phyloP scores from a whole-genome alignment of 2,888 invertebrate species.

The Augiades crinisus region DNA sequence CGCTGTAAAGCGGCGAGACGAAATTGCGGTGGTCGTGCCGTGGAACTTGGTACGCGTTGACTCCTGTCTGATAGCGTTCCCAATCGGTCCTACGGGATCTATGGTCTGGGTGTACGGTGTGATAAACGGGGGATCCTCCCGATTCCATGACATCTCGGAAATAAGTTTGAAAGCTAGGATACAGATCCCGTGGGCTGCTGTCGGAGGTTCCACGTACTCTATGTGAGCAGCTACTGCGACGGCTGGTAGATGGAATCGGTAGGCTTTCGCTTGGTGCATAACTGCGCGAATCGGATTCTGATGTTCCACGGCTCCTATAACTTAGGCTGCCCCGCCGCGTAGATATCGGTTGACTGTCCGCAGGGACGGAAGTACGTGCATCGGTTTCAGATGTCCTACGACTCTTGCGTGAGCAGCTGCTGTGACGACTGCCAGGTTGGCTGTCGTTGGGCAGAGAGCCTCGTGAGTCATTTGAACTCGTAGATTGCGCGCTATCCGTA shows the following conservation, averaged over 20 bases:
- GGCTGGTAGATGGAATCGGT: slow-evolving; percentile 50
- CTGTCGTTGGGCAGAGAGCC: slow-evolving; percentile 42
- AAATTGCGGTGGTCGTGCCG: slow-evolving; percentile 69
- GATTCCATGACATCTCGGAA: slow-evolving; percentile 66
- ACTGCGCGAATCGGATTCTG: slow-evolving; percentile 7
- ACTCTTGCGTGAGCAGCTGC: slow-evolving; percentile 10
- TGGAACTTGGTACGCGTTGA: slow-evolving; percentile 54
- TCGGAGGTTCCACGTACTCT: slow-evolving; percentile 16
- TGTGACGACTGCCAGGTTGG: slow-evolving; percentile 23
- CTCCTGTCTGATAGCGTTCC: slow-evolving; percentile 54
- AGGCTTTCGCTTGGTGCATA: slow-evolving; percentile 27
- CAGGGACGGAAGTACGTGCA: slow-evolving; percentile 41
- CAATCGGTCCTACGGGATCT: slow-evolving; percentile 50
- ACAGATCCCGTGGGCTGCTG: slow-evolving; percentile 65
- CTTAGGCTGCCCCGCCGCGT: slow-evolving; percentile 48
- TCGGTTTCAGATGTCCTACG: slow-evolving; percentile 34
- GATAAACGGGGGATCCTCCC: slow-evolving; percentile 39
- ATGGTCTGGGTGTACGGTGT: slow-evolving; percentile 49
- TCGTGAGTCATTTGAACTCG: slow-evolving; percentile 51
- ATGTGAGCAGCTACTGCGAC: slow-evolving; percentile 56
- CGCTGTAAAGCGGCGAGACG: slow-evolving; percentile 66
- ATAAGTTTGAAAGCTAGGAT: slow-evolving; percentile 70
- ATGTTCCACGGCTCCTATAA: slow-evolving; percentile 43
- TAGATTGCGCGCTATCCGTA: slow-evolving; percentile 70
- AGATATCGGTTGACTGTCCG: slow-evolving; percentile 51